phyloP scores from a whole-genome alignment of 2,797 vertebrate species.

The Mastacembelus armatus region DNA sequence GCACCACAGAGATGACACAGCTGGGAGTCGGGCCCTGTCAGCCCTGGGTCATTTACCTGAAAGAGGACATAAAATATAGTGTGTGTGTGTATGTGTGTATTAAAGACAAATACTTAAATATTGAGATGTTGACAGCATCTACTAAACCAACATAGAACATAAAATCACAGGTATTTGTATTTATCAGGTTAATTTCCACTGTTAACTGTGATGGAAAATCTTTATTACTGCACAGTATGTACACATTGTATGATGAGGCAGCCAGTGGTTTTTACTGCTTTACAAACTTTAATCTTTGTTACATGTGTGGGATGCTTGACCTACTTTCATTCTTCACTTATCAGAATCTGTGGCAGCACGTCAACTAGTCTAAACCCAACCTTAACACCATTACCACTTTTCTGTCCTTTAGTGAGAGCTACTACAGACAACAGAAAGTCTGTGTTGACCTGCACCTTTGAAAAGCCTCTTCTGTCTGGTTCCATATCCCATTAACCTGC shows the following conservation, averaged over 20 bases:
- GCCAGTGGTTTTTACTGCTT: not conserved
- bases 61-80: not conserved
- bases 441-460: no score
- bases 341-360: not conserved
- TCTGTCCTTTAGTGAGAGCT: not conserved
- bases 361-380: not conserved
- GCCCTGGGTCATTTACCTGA: constrained; percentile 41
- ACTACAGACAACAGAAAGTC: not conserved
- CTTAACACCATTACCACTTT: not conserved
- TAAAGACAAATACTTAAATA: not conserved
- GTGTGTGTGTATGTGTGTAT: not conserved
- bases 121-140: not conserved
- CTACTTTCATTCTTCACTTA: not conserved
- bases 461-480: fast-evolving
- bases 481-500: not conserved
- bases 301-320: no score
- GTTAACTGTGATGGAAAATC: not conserved
- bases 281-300: no score
- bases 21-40: no score
- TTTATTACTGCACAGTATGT: no score
- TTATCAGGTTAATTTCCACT: no score
- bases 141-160: not conserved
- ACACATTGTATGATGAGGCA: no score
- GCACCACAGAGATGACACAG: constrained; percentile 84
- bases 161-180: not conserved